A percentile compares a stretch with the other conserved stretches of the same genome.
Evolutionary conservation across 2,888 invertebrate species (phyloP).

Genomic region (Sphaerophoria rueppellii): DNA sequence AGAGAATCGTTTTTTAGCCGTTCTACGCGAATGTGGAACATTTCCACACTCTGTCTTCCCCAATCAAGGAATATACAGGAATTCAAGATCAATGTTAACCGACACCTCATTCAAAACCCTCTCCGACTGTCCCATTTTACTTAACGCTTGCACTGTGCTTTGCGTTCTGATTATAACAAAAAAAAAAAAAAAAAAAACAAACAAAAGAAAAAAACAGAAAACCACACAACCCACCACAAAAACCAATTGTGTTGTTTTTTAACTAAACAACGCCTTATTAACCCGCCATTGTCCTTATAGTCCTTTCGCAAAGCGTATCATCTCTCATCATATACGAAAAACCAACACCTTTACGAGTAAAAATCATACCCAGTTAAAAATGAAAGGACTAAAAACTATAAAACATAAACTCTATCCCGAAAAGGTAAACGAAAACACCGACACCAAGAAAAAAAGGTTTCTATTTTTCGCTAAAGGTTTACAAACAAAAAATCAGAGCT

Average conservation of each 20-base stretch:
- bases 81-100: too few species aligned
- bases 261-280: slow-evolving; percentile 41
- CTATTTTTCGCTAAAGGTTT: slow-evolving; percentile 26
- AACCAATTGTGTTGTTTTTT: slow-evolving; percentile 42
- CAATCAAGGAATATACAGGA: too few species aligned
- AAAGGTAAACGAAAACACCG: neutral
- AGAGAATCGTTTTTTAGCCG: too few species aligned
- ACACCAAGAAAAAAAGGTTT: neutral
- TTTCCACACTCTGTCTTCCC: too few species aligned
- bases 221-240: slow-evolving; percentile 32
- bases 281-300: slow-evolving; percentile 36
- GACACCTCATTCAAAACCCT: too few species aligned
- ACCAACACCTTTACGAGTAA: slow-evolving; percentile 64
- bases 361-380: slow-evolving; percentile 67
- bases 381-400: slow-evolving; percentile 59
- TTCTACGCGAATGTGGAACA: too few species aligned
- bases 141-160: too few species aligned
- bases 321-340: slow-evolving; percentile 32
- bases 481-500: slow-evolving; percentile 36
- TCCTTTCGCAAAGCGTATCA: slow-evolving; percentile 14
- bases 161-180: too few species aligned
- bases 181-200: too few species aligned
- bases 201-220: slow-evolving; percentile 12
- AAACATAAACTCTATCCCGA: slow-evolving; percentile 35
- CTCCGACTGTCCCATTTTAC: too few species aligned